These are phyloP conservation scores for Halictus rubicundus DNA, from an alignment of 1,140 invertebrate genomes.

Conservation along the genomic window DNA sequence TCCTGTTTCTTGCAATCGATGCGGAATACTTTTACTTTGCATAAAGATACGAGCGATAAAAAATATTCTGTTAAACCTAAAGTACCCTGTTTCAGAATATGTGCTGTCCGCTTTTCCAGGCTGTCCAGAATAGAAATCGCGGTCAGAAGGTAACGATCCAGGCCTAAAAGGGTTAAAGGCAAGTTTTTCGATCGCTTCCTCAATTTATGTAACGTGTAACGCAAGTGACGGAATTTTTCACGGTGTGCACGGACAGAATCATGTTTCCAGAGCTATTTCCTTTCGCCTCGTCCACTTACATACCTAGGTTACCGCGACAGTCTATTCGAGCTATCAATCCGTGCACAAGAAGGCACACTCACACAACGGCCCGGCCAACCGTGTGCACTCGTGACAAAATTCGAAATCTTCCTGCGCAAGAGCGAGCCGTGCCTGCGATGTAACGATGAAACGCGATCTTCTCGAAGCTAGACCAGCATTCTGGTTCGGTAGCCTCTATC, in stretches of 20 bases:
- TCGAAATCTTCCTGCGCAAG: conserved; percentile 22
- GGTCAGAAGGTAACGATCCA: too few relatives aligned
- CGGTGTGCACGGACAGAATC: neutral
- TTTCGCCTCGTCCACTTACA: conserved; percentile 2
- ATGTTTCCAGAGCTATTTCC: conserved; percentile 38
- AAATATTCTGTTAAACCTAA: too few relatives aligned
- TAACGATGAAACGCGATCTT: conserved; percentile 27
- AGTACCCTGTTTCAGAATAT: too few relatives aligned
- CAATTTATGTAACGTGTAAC: conserved; percentile 11
- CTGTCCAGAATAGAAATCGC: too few relatives aligned
- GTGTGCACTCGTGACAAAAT: neutral
- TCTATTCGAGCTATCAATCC: neutral
- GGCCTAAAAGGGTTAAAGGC: too few relatives aligned
- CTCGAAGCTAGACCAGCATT: neutral
- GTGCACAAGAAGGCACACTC: neutral
- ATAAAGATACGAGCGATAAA: too few relatives aligned
- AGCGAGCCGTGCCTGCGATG: neutral
- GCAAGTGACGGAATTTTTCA: conserved; percentile 10
- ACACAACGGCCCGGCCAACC: too few relatives aligned
- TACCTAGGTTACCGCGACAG: neutral
- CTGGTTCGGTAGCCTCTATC: conserved; percentile 6
- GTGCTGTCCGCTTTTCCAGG: too few relatives aligned
- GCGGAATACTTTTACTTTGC: too few relatives aligned
- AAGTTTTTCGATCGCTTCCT: too few relatives aligned
- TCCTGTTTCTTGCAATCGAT: too few relatives aligned